Evolutionary conservation across 1,140 invertebrate species (phyloP), one percentile per base, ranked within the genome.

Genomic region (Catajapyx aquilonaris): DNA sequence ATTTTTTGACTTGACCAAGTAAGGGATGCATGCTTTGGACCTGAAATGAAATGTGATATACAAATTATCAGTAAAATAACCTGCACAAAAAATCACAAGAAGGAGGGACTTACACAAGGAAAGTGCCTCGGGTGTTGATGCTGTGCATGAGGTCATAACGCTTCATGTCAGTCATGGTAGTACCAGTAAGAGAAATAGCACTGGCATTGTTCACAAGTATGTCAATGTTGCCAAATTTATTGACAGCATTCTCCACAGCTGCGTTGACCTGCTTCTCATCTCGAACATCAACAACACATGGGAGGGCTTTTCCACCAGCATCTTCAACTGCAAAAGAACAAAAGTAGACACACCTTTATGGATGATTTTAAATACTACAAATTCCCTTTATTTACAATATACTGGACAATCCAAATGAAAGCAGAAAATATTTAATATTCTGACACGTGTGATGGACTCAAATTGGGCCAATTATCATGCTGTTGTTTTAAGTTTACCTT

Each of bases 131-230:
- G 0, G 81, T 73, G 56, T 94, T 95, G 39, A 94, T 77, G 38
- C 70, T 67, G 50, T 94, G 77, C 88, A 94, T 94, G 13, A 94
- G 60, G 56, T 94, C 88, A 50, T 87, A 95, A 59, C 68, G 67
- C 60, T 98, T 98, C 90, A 97, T 96, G 15, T 86, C 74, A 1
- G 90, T 95, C 1, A 73, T 60, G 3, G 69, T 52, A 1, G 93
- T 97, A 10, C 66, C 68, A 0, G 88, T 91, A 16, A 98, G 63
- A 16, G 75, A 80, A 47, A 98, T 98, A 13, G 94, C 93, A 50
- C 86, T 93, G 1, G 91, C 91, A 69, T 97, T 97, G 56, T 97
- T 97, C 3, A 97, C 61, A 5, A 90, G 48, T 44, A 96, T 81
- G 54, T 97, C 93, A 50, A 97, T 94, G 3, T 88, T 87, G 34